phyloP scores from a whole-genome alignment of 2,888 invertebrate genomes.

The Acleris laterana region DNA sequence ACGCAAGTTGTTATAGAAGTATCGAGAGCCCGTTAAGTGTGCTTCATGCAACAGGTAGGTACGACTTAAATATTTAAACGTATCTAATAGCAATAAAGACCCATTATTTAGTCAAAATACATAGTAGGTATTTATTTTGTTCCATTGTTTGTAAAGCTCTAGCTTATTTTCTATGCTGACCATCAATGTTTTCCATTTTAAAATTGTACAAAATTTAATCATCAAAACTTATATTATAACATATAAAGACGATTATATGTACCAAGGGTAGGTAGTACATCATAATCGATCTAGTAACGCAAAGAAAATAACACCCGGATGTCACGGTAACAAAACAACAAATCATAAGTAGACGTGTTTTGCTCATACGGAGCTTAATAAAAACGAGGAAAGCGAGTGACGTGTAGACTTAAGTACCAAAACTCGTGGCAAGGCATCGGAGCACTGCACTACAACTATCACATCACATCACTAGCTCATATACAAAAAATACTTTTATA shows the following conservation, averaged over 20 bases:
- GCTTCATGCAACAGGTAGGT: background rate
- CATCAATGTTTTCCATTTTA: conserved; percentile 54
- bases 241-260: background rate
- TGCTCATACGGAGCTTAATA: conserved; percentile 64
- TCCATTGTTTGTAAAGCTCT: too few species aligned
- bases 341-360: conserved; percentile 77
- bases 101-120: too few species aligned
- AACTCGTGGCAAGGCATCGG: conserved; percentile 57
- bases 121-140: too few species aligned
- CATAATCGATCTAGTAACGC: conserved; percentile 47
- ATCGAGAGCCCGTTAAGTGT: conserved; percentile 1
- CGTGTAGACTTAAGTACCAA: conserved; percentile 58
- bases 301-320: conserved; percentile 67
- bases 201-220: background rate
- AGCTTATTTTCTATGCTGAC: background rate
- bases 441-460: conserved; percentile 47
- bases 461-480: conserved; percentile 64
- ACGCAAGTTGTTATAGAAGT: conserved; percentile 33
- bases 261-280: background rate
- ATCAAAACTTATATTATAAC: background rate
- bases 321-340: conserved; percentile 79
- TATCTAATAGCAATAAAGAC: background rate
- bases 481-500: conserved; percentile 63
- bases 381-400: conserved; percentile 58
- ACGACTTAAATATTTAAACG: background rate